Evolutionary conservation across 1,140 invertebrate genomes (phyloP).

Genomic region (Sinonovacula constricta): DNA sequence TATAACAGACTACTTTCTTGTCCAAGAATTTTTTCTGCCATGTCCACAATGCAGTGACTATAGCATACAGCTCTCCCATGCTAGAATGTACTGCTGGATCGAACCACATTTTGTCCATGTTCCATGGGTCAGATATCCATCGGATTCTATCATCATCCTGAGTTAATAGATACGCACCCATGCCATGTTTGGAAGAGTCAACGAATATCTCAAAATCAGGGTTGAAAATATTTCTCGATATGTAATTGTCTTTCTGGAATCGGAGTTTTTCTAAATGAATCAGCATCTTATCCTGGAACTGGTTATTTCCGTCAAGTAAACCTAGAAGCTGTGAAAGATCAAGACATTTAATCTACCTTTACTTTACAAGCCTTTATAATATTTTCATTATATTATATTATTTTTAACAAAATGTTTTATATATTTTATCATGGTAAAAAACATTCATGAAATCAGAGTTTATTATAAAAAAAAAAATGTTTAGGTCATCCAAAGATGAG

Average conservation of each 20-base stretch:
- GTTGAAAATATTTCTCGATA: conserved; percentile 28
- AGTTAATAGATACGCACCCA: conserved; percentile 63
- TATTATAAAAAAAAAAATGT: no score
- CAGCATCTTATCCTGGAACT: background rate
- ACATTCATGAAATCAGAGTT: no score
- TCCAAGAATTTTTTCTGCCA: conserved; percentile 68
- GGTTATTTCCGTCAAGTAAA: conserved; percentile 43
- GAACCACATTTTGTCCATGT: background rate
- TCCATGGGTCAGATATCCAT: conserved; percentile 57
- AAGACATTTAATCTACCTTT: no score
- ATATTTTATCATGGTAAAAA: no score
- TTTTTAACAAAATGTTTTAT: no score
- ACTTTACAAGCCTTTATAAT: no score
- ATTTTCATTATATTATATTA: no score
- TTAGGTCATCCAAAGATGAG: no score
- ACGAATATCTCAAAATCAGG: conserved; percentile 59
- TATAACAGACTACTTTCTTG: conserved; percentile 57
- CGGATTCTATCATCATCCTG: conserved; percentile 32
- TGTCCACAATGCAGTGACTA: conserved; percentile 59
- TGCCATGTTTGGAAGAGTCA: conserved; percentile 62
- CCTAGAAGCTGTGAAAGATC: conserved; percentile 49
- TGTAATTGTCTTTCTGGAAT: no score
- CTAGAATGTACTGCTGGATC: conserved; percentile 13
- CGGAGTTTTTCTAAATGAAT: background rate
- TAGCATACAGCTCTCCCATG: conserved; percentile 58